Evolutionary conservation across 1,140 invertebrate genomes (phyloP), one percentile per base, ranked within the genome.

Genomic region (Mamestra configurata): DNA sequence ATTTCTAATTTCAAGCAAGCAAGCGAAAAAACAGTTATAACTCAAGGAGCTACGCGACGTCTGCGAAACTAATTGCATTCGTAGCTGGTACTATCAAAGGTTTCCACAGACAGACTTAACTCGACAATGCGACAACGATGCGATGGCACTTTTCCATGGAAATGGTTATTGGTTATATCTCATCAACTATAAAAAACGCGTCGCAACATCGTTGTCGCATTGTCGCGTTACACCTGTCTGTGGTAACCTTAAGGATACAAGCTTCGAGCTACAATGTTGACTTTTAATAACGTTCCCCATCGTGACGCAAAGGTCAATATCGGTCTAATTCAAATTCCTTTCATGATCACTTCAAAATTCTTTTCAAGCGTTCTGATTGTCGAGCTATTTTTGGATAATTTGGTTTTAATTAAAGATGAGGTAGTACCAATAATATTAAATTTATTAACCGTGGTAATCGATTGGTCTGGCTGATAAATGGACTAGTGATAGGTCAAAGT

Each of bases 231-330:
- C 27, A 31, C 27, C 27, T 31, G 27, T 31, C 27, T 31, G 27
- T 5, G 27, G 27, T 1, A 31, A 31, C 27, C 27, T 31, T 31
- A 31, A 31, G 27, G 43, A 13, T 49, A 49, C 43, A 15, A 4
- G 13, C 43, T 49, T 13, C 49, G 68, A 71, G 68, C 1, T 35
- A 46, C 68, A 24, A 11, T 71, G 46, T 71, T 71, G 68, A 71
- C 68, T 71, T 71, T 71, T 71, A 71, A 71, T 71, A 71, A 71
- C 15, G 24, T 31, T 24, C 27, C 68, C 68, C 68, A 53, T 20
- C 68, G 68, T 71, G 68, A 71, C 24, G 46, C 46, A 51, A 71
- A 71, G 68, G 68, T 71, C 68, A 53, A 71, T 71, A 71, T 6
- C 68, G 24, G 13, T 35, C 22, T 53, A 18, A 51, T 53, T 53